phyloP scores from a whole-genome alignment of 1,140 invertebrate species.

The Bombus confusus region DNA sequence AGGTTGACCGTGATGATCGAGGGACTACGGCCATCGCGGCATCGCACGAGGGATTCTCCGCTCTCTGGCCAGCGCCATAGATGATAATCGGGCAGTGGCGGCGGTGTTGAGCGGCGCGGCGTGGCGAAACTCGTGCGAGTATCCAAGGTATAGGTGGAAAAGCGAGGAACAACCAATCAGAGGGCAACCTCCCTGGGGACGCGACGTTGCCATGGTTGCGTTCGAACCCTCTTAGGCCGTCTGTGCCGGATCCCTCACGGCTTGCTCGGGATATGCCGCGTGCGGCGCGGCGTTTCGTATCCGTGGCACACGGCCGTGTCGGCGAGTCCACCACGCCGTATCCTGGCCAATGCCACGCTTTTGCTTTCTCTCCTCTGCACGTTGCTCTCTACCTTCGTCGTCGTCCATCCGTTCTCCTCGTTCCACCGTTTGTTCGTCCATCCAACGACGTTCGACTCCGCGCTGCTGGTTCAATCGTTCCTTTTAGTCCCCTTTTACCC shows the following conservation, averaged over 20 bases:
- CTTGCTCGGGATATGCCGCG: conserved; percentile 61
- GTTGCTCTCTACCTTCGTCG: conserved; percentile 7
- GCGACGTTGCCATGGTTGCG: conserved; percentile 82
- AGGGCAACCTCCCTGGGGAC: conserved; percentile 81
- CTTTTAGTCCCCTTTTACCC: not conserved
- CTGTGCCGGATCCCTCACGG: conserved; percentile 75
- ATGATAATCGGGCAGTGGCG: conserved; percentile 63
- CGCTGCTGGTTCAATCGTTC: conserved; percentile 31
- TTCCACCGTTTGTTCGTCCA: conserved; percentile 19
- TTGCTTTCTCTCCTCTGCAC: not conserved
- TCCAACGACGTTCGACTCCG: conserved; percentile 34
- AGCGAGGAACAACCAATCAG: conserved; percentile 81
- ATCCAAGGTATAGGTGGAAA: conserved; percentile 77
- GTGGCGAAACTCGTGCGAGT: conserved; percentile 63
- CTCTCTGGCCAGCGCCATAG: conserved; percentile 43
- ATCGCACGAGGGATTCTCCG: conserved; percentile 31
- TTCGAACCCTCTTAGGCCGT: conserved; percentile 81
- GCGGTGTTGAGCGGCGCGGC: conserved; percentile 29
- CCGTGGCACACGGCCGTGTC: conserved; percentile 53
- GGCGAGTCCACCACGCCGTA: conserved; percentile 27
- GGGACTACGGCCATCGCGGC: conserved; percentile 56
- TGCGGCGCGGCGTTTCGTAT: conserved; percentile 60
- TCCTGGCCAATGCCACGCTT: conserved; percentile 4
- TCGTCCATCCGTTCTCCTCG: conserved; percentile 1
- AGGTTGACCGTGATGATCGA: not conserved